A percentile compares a stretch with the other conserved stretches of the same genome.
Conservation (phyloP, 2,888 invertebrate genomes). For the Idaea straminata region DNA sequence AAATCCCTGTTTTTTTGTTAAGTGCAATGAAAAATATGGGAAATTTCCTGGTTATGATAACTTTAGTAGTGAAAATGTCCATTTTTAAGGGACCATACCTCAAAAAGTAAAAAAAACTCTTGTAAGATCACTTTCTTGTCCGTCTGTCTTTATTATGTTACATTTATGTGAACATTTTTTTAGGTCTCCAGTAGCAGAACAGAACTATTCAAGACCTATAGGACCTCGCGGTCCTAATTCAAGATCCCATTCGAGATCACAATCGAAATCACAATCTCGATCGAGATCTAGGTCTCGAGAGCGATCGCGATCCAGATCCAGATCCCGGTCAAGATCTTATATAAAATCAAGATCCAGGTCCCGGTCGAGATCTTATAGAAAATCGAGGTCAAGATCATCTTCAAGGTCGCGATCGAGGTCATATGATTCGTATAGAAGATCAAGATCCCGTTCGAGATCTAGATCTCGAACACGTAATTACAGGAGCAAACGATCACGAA, state of each 20-base stretch:
- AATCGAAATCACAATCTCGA: constrained; percentile 39
- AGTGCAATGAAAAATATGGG: too few relatives aligned
- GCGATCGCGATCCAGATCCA: constrained; percentile 44
- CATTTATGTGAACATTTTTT: constrained; percentile 12
- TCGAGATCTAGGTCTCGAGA: constrained; percentile 42
- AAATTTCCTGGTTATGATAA: too few relatives aligned
- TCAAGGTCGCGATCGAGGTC: constrained; percentile 48
- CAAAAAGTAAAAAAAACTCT: too few relatives aligned
- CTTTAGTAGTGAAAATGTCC: neutral
- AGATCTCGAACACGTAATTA: constrained; percentile 53
- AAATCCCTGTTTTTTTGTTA: too few relatives aligned
- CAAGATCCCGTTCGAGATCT: constrained; percentile 46
- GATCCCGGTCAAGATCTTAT: constrained; percentile 45
- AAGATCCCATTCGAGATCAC: constrained; percentile 39
- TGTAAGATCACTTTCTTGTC: too few relatives aligned
- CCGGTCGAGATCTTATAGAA: constrained; percentile 42
- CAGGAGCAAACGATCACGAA: constrained; percentile 57
- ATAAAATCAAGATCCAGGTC: constrained; percentile 53
- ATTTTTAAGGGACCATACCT: neutral
- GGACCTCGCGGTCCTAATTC: constrained; percentile 57
- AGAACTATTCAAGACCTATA: constrained; percentile 46
- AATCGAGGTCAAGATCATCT: constrained; percentile 40
- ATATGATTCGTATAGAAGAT: constrained; percentile 58
- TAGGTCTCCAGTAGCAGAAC: constrained; percentile 43
- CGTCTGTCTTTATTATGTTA: constrained; percentile 1